A percentile compares a stretch with the other conserved stretches of the same genome.
Evolutionary conservation across 2,113 vertebrate genomes (phyloP).

Genomic region (Agapornis roseicollis): DNA sequence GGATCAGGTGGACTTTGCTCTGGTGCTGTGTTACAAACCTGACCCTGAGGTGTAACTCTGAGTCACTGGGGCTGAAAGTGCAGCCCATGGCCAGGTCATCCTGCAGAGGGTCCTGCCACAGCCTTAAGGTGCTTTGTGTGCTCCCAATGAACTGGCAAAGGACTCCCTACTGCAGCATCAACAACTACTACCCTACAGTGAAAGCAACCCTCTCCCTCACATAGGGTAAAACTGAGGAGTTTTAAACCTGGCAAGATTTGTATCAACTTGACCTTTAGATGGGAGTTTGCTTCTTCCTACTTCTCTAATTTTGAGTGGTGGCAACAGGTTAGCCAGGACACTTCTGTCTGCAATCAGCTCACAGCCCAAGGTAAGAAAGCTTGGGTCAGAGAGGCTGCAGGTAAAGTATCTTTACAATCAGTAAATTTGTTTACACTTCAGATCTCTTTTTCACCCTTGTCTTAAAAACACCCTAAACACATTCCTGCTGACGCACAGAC

Average conservation of each 20-base stretch:
- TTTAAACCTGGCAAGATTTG: background rate
- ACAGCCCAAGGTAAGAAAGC: background rate
- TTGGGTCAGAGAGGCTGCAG: background rate
- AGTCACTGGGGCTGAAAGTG: background rate
- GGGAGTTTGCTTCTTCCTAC: background rate
- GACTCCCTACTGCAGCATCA: background rate
- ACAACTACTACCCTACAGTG: background rate
- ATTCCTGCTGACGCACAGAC: background rate
- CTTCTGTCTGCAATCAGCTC: background rate
- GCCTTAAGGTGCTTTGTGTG: fast-evolving
- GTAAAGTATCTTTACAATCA: background rate
- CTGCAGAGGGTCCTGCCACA: background rate
- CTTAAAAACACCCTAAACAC: background rate
- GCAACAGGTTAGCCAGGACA: background rate
- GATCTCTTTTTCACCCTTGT: background rate
- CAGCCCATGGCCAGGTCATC: background rate
- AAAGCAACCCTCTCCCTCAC: background rate
- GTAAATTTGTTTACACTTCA: background rate
- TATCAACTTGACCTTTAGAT: background rate
- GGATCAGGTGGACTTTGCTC: fast-evolving
- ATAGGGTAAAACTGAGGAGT: background rate
- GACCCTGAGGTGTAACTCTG: background rate
- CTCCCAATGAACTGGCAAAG: background rate
- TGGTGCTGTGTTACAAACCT: background rate
- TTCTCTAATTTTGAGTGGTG: background rate